phyloP scores from a whole-genome alignment of 1,140 invertebrate species.

The Ips nitidus region DNA sequence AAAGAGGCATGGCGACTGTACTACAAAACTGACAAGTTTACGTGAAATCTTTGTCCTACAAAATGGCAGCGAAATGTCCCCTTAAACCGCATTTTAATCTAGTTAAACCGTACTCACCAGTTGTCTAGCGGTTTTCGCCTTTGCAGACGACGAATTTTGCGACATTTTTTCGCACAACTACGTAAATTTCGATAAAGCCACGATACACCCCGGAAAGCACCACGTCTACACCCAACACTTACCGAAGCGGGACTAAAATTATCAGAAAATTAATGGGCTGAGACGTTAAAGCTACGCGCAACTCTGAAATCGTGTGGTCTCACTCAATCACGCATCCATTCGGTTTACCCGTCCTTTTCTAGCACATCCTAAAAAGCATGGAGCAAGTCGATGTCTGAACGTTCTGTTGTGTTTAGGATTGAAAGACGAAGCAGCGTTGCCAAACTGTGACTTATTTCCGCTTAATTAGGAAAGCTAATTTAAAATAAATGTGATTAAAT shows the following conservation, averaged over 20 bases:
- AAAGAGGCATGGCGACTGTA: slow-evolving; percentile 41
- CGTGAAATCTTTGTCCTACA: slow-evolving; percentile 38
- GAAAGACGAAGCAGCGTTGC: too few species aligned
- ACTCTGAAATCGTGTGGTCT: not conserved
- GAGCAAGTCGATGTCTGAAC: too few species aligned
- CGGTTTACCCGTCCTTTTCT: too few species aligned
- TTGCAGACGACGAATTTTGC: slow-evolving; percentile 39
- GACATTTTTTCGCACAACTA: slow-evolving; percentile 39
- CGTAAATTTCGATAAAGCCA: slow-evolving; percentile 41
- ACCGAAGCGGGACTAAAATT: slow-evolving; percentile 45
- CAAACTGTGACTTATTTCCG: too few species aligned
- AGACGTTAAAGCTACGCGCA: slow-evolving; percentile 7
- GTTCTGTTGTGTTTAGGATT: too few species aligned
- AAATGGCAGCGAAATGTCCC: slow-evolving; percentile 36
- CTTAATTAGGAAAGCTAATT: too few species aligned
- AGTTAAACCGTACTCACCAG: slow-evolving; percentile 41
- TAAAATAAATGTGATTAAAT: too few species aligned
- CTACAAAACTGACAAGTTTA: slow-evolving; percentile 36
- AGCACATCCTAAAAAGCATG: too few species aligned
- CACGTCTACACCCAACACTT: slow-evolving; percentile 41
- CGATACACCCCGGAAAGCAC: slow-evolving; percentile 27
- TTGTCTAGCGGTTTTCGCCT: slow-evolving; percentile 39
- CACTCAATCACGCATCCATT: too few species aligned
- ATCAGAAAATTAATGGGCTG: not conserved
- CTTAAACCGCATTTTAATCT: not conserved